These are phyloP conservation scores for Drosophila ogumai DNA, from an alignment of 1,140 invertebrate genomes.

Conservation along the genomic window DNA sequence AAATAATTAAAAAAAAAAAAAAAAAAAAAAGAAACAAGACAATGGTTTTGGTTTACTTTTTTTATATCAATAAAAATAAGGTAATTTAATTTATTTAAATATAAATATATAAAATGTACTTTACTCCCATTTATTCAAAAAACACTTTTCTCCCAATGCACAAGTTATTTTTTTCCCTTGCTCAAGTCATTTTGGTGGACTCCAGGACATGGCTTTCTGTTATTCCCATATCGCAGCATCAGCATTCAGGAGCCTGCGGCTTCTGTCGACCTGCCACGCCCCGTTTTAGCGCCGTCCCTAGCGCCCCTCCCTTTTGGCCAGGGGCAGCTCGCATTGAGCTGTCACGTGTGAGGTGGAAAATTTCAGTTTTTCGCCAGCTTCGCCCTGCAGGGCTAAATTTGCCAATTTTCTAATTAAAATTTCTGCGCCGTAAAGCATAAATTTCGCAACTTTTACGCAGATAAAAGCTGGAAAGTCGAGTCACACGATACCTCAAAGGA, in stretches of 20 bases:
- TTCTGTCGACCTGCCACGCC: slow-evolving; percentile 40
- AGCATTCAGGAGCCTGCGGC: slow-evolving; percentile 43
- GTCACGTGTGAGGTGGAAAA: slow-evolving; percentile 68
- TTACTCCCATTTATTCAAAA: not conserved
- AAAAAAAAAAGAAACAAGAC: too few relatives aligned
- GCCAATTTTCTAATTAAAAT: slow-evolving; percentile 84
- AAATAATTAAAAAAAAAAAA: too few relatives aligned
- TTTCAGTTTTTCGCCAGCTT: slow-evolving; percentile 26
- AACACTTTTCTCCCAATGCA: not conserved
- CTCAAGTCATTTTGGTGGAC: slow-evolving; percentile 47
- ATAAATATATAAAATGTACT: too few relatives aligned
- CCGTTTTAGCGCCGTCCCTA: not conserved
- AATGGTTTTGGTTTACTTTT: too few relatives aligned
- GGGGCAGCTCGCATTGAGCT: slow-evolving; percentile 65
- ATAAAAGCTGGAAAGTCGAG: slow-evolving; percentile 64
- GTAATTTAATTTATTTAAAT: too few relatives aligned
- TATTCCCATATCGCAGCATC: slow-evolving; percentile 54
- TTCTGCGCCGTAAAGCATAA: slow-evolving; percentile 83
- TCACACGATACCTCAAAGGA: slow-evolving; percentile 57
- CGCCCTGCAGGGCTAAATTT: slow-evolving; percentile 60
- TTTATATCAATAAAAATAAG: too few relatives aligned
- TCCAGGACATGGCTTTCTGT: slow-evolving; percentile 55
- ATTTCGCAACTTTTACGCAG: slow-evolving; percentile 72
- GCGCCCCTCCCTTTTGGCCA: slow-evolving; percentile 22
- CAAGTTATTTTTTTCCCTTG: slow-evolving; percentile 1